Evolutionary conservation across 2,797 vertebrate species (phyloP), one percentile per base, ranked within the genome.

Genomic region (Cryptoblepharus egeriae): DNA sequence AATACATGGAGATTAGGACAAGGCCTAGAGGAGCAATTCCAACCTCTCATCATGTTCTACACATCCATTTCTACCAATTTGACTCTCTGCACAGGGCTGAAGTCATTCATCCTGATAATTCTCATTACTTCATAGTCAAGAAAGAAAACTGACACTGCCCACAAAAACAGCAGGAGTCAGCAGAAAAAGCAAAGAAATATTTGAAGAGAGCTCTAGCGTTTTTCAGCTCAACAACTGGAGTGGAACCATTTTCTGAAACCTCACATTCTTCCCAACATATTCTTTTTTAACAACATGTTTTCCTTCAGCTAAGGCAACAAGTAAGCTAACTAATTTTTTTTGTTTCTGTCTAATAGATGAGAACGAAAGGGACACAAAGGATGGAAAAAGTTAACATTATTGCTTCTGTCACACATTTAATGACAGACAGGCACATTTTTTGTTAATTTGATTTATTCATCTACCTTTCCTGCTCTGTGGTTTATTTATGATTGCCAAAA

Each of bases 151-250:
- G 88, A 91, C 89, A 91, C 75, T 77, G 86, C 85, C 94, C 89
- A 91, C 80, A 84, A 83, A 93, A 92, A 91, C 92, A 91, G 92
- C 89, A 92, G 84, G 90, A 92, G 83, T 93, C 94, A 95, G 93
- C 88, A 94, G 88, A 63, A 94, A 94, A 89, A 85, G 88, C 52
- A 89, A 90, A 87, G 49, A 91, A 90, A 84, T 87, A 90, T 87
- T 61, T 89, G 75, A 90, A 87, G 73, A 93, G 88, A 88, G 71
- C 76, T 92, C 81, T 74, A 90, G 91, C 81, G 87, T 80, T 92
- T 93, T 89, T 82, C 85, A 87, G 90, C 86, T 74, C 71, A 60
- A 84, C 90, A 88, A 81, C 8, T 4, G 83, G 67, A 91, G 57
- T 67, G 45, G 57, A 77, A 90, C 76, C 69, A 81, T 60, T 84